These are phyloP conservation scores for Cheilosia grossa DNA, from an alignment of 2,888 invertebrate genomes.

Conservation along the genomic window DNA sequence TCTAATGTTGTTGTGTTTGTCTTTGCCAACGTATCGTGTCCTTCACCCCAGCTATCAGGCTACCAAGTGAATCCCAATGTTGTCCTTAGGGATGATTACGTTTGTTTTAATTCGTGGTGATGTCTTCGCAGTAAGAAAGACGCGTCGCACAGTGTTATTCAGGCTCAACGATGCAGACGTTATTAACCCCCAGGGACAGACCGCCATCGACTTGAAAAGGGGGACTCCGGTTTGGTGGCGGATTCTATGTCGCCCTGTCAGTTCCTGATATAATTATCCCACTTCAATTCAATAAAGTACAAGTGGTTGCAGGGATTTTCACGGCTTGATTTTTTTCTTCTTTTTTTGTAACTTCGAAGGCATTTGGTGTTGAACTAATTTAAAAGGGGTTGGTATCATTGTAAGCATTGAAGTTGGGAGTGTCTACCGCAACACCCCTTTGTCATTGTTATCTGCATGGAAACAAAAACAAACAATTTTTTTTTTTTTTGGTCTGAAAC, in stretches of 20 bases:
- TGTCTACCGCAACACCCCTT: conserved; percentile 26
- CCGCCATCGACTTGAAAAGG: conserved; percentile 8
- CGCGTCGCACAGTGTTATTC: conserved; percentile 15
- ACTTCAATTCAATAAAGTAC: conserved; percentile 61
- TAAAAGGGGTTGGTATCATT: not conserved
- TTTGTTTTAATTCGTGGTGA: conserved; percentile 63
- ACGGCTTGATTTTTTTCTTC: conserved; percentile 16
- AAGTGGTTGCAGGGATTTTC: conserved; percentile 36
- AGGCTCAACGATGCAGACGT: conserved; percentile 43
- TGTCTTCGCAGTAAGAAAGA: conserved; percentile 35
- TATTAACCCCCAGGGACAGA: conserved; percentile 51
- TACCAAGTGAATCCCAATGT: conserved; percentile 54
- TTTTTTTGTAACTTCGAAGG: not conserved
- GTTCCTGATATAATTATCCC: conserved; percentile 51
- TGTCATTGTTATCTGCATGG: not conserved
- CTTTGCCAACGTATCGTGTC: not conserved
- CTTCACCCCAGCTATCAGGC: conserved; percentile 29
- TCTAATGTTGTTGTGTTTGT: conserved; percentile 34
- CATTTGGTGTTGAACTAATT: conserved; percentile 43
- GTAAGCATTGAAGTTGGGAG: not conserved
- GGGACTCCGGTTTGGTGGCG: conserved; percentile 2
- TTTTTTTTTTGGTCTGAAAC: conserved; percentile 12
- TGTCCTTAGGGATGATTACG: conserved; percentile 64
- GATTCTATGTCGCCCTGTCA: conserved; percentile 4
- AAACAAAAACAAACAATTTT: conserved; percentile 22